Evolutionary conservation across 2,888 invertebrate species (phyloP).

Genomic region (Halictus ligatus): DNA sequence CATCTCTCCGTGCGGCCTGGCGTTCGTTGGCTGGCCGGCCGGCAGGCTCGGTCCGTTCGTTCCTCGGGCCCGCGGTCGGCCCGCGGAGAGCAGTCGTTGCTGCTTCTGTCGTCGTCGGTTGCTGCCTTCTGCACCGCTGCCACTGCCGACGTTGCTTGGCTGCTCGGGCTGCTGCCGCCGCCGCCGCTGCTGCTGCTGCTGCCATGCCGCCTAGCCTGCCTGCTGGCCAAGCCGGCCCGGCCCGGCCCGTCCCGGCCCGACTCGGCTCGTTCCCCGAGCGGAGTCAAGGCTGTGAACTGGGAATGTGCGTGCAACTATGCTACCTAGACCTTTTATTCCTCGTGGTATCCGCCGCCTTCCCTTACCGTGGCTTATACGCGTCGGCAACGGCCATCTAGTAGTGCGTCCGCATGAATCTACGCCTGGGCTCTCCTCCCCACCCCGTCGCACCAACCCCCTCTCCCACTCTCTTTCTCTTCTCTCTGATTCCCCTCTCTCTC

Average conservation of each 20-base stretch:
- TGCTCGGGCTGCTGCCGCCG: slow-evolving; percentile 23
- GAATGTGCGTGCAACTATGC: slow-evolving; percentile 83
- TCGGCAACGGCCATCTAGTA: slow-evolving; percentile 71
- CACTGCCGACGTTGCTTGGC: slow-evolving; percentile 28
- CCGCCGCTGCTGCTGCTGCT: slow-evolving; percentile 29
- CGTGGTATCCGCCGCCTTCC: slow-evolving; percentile 70
- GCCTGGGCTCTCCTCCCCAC: slow-evolving; percentile 27
- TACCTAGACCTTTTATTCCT: slow-evolving; percentile 79
- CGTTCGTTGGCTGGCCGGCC: slow-evolving; percentile 24
- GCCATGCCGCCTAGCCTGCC: slow-evolving; percentile 14
- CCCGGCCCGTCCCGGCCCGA: slow-evolving; percentile 9
- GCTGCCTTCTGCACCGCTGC: slow-evolving; percentile 38
- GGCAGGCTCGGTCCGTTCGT: slow-evolving; percentile 36
- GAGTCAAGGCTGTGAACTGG: slow-evolving; percentile 82
- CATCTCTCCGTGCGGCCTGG: slow-evolving; percentile 11
- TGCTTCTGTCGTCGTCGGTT: slow-evolving; percentile 49
- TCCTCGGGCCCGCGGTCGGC: slow-evolving; percentile 14
- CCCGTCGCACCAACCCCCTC: not conserved
- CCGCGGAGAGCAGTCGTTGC: slow-evolving; percentile 29
- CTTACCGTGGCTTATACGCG: slow-evolving; percentile 71
- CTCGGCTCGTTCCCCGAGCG: slow-evolving; percentile 62
- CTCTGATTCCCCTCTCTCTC: not conserved
- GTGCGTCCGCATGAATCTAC: slow-evolving; percentile 74
- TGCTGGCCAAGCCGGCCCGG: slow-evolving; percentile 32
- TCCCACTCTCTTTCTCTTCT: not conserved